These are phyloP conservation scores for Chaetodon trifascialis DNA, from an alignment of 2,113 vertebrate species.

Conservation along the genomic window DNA sequence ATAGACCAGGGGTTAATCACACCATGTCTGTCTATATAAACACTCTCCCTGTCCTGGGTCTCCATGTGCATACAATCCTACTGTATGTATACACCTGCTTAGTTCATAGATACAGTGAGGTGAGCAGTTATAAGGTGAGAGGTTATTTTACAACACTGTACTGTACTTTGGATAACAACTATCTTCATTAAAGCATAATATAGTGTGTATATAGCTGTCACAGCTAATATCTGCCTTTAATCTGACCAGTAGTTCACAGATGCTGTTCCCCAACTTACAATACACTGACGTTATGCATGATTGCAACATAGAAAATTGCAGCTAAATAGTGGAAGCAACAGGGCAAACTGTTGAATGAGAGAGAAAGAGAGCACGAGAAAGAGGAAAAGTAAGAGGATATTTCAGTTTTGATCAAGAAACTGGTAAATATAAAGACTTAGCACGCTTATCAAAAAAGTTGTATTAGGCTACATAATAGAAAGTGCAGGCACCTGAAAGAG, in stretches of 20 bases:
- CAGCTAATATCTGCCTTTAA: conserved; percentile 57
- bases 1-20: conserved; percentile 66
- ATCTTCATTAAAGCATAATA: conserved; percentile 66
- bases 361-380: conserved; percentile 44
- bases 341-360: conserved; percentile 37
- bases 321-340: conserved; percentile 60
- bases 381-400: conserved; percentile 23
- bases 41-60: conserved; percentile 26
- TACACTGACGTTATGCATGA: conserved; percentile 41
- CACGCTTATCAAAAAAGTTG: conserved; percentile 52
- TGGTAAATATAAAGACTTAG: conserved; percentile 55
- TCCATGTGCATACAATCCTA: conserved; percentile 39
- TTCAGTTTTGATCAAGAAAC: conserved; percentile 41
- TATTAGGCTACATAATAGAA: conserved; percentile 78
- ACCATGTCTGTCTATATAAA: conserved; percentile 52
- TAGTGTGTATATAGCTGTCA: conserved; percentile 44
- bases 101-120: conserved; percentile 50
- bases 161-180: conserved; percentile 68
- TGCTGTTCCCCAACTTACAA: conserved; percentile 47
- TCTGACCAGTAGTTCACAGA: conserved; percentile 54
- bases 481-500: conserved; percentile 76
- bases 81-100: conserved; percentile 50
- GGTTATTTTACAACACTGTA: conserved; percentile 59
- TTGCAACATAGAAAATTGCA: conserved; percentile 30
- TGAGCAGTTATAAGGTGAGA: conserved; percentile 53